Percentiles rank a stretch among this genome's conserved stretches.
Evolutionary conservation across 2,113 vertebrate genomes (phyloP).

Genomic region (Campylorhamphus procurvoides): DNA sequence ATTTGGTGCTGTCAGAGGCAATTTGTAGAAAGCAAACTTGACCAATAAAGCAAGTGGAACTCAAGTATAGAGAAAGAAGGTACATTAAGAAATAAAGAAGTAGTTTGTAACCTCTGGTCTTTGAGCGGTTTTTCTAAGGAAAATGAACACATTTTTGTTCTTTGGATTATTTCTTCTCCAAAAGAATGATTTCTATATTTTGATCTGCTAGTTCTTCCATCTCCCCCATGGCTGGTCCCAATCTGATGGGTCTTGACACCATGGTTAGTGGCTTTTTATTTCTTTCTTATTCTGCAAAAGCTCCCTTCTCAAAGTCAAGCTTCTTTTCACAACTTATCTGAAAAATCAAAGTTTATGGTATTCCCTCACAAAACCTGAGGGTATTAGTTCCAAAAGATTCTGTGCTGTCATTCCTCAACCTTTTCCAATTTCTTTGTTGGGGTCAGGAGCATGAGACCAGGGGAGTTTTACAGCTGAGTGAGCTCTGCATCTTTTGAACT

Average conservation of each 20-base stretch:
- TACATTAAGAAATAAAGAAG: neutral
- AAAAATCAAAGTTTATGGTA: neutral
- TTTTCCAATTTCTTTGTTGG: neutral
- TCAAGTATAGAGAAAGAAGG: neutral
- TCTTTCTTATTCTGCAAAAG: neutral
- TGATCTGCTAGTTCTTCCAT: neutral
- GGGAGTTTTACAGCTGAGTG: neutral
- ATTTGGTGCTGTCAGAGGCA: neutral
- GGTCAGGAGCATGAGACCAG: neutral
- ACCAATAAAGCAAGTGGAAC: neutral
- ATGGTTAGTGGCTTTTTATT: neutral
- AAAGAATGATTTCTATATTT: neutral
- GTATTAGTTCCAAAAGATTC: neutral
- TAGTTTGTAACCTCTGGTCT: neutral
- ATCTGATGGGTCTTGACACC: neutral
- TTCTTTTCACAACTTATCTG: neutral
- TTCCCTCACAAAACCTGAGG: neutral
- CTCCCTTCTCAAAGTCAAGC: neutral
- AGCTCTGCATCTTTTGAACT: neutral
- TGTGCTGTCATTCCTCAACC: neutral
- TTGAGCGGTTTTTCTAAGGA: neutral
- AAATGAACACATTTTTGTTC: neutral
- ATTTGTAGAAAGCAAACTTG: neutral
- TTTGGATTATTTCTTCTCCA: slow-evolving; percentile 3
- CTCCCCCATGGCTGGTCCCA: neutral